Evolutionary conservation across 2,888 invertebrate species (phyloP).

Genomic region (Thecocarcelia acutangulata): DNA sequence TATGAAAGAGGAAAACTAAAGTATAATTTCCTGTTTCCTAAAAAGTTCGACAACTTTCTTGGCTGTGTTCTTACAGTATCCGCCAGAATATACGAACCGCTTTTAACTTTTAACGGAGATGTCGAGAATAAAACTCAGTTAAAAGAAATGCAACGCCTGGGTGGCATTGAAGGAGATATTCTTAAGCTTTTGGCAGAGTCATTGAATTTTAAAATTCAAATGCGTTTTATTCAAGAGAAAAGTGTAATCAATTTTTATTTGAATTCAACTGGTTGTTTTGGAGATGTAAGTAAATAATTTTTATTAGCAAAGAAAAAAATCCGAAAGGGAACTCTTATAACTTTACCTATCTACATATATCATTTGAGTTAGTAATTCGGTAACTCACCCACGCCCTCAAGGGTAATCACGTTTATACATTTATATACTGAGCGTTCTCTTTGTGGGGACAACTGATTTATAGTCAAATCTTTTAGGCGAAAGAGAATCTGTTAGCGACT

Average conservation of each 20-base stretch:
- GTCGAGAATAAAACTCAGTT: slow-evolving; percentile 62
- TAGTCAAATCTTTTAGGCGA: too few relatives aligned
- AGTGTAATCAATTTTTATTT: slow-evolving; percentile 65
- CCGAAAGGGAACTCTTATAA: too few relatives aligned
- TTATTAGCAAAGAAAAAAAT: too few relatives aligned
- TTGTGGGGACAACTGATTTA: too few relatives aligned
- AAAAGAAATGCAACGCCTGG: slow-evolving; percentile 67
- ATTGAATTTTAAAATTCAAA: slow-evolving; percentile 72
- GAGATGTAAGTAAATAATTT: slow-evolving; percentile 67
- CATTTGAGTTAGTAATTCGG: too few relatives aligned
- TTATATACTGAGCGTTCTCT: too few relatives aligned
- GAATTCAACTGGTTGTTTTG: slow-evolving; percentile 73
- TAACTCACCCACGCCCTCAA: too few relatives aligned
- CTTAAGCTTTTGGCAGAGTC: slow-evolving; percentile 72
- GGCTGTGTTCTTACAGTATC: slow-evolving; percentile 73
- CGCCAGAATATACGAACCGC: slow-evolving; percentile 72
- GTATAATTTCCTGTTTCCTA: slow-evolving; percentile 72
- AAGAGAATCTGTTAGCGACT: too few relatives aligned
- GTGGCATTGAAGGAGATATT: slow-evolving; percentile 76
- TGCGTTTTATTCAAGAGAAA: slow-evolving; percentile 69
- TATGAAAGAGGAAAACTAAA: slow-evolving; percentile 62
- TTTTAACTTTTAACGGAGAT: slow-evolving; percentile 74
- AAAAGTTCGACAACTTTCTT: slow-evolving; percentile 59
- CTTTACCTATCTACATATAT: too few relatives aligned
- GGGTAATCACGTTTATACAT: too few relatives aligned